A percentile compares a stretch with the other conserved stretches of the same genome.
Conservation (phyloP, 1,140 invertebrate genomes). For the Apis laboriosa region DNA sequence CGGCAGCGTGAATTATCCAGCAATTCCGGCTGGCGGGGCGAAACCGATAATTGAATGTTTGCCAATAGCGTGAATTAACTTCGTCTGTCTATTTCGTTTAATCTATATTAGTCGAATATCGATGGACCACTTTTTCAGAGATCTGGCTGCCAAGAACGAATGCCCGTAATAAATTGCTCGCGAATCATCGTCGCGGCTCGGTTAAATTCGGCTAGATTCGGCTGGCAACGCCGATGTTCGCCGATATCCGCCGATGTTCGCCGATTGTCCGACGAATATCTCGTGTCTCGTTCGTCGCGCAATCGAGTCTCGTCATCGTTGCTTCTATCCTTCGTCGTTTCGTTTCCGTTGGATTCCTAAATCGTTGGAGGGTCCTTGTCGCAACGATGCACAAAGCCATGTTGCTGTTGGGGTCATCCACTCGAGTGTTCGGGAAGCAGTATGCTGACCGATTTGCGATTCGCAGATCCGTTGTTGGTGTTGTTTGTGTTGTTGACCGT, state of each 20-base stretch:
- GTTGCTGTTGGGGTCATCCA: conserved; percentile 74
- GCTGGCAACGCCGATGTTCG: conserved; percentile 1
- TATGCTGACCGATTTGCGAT: conserved; percentile 79
- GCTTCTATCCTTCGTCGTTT: neutral
- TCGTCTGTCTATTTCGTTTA: neutral
- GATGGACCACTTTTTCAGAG: neutral
- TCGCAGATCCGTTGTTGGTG: conserved; percentile 45
- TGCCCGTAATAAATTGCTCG: neutral
- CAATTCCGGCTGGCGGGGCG: neutral
- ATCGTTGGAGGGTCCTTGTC: conserved; percentile 68
- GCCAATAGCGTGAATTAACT: conserved; percentile 18
- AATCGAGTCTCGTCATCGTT: neutral
- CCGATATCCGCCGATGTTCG: neutral
- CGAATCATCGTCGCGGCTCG: neutral
- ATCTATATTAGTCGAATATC: neutral
- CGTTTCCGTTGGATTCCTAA: conserved; percentile 47
- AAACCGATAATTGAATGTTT: conserved; percentile 16
- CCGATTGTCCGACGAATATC: conserved; percentile 2
- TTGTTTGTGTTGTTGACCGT: conserved; percentile 38
- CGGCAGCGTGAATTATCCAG: neutral
- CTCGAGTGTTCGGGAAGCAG: conserved; percentile 74
- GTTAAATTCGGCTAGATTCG: neutral
- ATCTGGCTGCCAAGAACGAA: conserved; percentile 1
- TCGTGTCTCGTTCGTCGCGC: neutral
- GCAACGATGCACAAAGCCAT: conserved; percentile 75